Conservation (phyloP, 2,113 vertebrate species). For the Crotalus tigris region DNA sequence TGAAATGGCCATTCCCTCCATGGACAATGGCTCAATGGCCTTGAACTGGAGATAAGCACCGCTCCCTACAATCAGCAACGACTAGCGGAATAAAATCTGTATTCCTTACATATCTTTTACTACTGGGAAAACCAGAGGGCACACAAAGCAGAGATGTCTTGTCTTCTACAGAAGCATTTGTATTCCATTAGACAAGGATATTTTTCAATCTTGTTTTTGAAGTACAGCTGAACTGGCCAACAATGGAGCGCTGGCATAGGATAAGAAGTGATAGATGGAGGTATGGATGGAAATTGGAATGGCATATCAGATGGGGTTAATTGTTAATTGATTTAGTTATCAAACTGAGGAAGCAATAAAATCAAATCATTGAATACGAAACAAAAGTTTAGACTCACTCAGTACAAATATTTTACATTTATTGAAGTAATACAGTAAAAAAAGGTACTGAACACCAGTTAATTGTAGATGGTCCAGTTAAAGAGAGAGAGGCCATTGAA, state of each 20-base stretch:
- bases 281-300: background rate
- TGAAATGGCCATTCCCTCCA: background rate
- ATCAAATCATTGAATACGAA: slow-evolving; percentile 42
- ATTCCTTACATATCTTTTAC: background rate
- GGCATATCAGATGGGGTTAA: background rate
- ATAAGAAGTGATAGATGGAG: background rate
- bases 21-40: background rate
- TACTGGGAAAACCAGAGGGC: background rate
- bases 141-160: background rate
- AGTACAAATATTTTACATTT: slow-evolving; percentile 77
- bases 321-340: slow-evolving; percentile 16
- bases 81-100: background rate
- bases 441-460: slow-evolving; percentile 60
- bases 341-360: slow-evolving; percentile 31
- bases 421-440: slow-evolving; percentile 79
- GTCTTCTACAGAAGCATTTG: background rate
- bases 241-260: background rate
- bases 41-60: background rate
- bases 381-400: slow-evolving; percentile 43
- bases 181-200: background rate
- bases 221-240: background rate
- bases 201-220: background rate
- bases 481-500: slow-evolving; percentile 59
- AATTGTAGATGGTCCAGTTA: slow-evolving; percentile 63
- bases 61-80: background rate